Conservation (phyloP, 2,888 invertebrate genomes). For the Tetheella fluctuosa region DNA sequence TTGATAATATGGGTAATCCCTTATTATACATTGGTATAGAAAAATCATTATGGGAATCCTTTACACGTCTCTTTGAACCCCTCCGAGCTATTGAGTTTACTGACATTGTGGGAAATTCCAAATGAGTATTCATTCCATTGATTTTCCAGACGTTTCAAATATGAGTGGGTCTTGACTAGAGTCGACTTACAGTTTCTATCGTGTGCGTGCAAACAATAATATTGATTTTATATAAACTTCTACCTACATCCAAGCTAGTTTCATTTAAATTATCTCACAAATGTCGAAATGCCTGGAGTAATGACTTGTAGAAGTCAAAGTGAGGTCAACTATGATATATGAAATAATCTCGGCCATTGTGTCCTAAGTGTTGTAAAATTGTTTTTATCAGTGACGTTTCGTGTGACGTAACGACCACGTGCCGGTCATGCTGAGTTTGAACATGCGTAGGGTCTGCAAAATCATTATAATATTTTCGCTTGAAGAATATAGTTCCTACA, state of each 20-base stretch:
- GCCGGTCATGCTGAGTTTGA: background rate
- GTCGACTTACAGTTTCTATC: too few species aligned
- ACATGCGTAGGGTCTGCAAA: background rate
- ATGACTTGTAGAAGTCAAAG: background rate
- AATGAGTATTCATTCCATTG: too few species aligned
- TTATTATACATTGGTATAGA: too few species aligned
- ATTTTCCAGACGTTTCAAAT: too few species aligned
- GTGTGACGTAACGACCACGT: background rate
- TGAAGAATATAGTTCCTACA: background rate
- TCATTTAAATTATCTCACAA: background rate
- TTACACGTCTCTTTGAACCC: too few species aligned
- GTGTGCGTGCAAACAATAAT: background rate
- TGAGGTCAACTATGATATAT: background rate
- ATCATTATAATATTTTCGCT: background rate
- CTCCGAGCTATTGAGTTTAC: too few species aligned
- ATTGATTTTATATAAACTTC: background rate
- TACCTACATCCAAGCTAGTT: background rate
- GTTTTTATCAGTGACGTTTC: conserved; percentile 1
- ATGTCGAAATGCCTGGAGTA: background rate
- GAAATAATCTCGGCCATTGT: background rate
- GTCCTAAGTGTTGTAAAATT: background rate
- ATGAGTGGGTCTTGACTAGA: too few species aligned
- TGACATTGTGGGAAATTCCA: too few species aligned
- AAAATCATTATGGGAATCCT: too few species aligned
- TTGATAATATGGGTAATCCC: too few species aligned